Conservation (phyloP, 1,140 invertebrate species). For the Tetramorium parvispinum region DNA sequence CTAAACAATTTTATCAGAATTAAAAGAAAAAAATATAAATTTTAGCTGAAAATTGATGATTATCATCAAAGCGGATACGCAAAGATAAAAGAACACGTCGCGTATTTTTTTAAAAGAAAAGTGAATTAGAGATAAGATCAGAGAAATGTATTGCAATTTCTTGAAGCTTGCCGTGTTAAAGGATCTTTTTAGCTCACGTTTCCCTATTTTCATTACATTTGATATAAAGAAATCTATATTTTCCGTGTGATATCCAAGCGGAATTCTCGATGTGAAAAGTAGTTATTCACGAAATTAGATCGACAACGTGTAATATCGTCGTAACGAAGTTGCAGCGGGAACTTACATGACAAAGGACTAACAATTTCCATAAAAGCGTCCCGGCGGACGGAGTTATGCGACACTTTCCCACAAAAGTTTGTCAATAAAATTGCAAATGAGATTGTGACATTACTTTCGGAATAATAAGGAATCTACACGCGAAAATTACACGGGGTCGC, state of each 20-base stretch:
- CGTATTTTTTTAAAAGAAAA: too few species aligned
- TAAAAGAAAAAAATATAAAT: background rate
- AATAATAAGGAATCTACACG: slow-evolving; percentile 21
- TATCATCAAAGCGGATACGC: background rate
- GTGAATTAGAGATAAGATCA: background rate
- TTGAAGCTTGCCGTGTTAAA: background rate
- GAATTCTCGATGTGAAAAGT: background rate
- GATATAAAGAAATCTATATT: background rate
- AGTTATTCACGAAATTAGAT: slow-evolving; percentile 44
- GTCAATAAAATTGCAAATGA: slow-evolving; percentile 63
- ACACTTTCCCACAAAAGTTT: slow-evolving; percentile 55
- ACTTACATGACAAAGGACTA: slow-evolving; percentile 33
- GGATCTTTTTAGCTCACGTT: background rate
- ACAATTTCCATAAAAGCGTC: slow-evolving; percentile 54
- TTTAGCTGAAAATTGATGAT: background rate
- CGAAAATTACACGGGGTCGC: background rate
- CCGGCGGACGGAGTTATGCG: slow-evolving; percentile 17
- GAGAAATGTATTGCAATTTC: slow-evolving; percentile 7
- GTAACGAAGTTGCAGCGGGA: slow-evolving; percentile 39
- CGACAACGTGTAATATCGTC: slow-evolving; percentile 40
- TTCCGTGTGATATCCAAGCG: background rate
- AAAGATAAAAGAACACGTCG: background rate
- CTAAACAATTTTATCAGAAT: background rate
- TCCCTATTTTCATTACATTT: background rate
- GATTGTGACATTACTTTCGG: background rate